These are phyloP conservation scores for Liodrosophila aerea DNA, from an alignment of 2,888 invertebrate genomes.

Conservation along the genomic window DNA sequence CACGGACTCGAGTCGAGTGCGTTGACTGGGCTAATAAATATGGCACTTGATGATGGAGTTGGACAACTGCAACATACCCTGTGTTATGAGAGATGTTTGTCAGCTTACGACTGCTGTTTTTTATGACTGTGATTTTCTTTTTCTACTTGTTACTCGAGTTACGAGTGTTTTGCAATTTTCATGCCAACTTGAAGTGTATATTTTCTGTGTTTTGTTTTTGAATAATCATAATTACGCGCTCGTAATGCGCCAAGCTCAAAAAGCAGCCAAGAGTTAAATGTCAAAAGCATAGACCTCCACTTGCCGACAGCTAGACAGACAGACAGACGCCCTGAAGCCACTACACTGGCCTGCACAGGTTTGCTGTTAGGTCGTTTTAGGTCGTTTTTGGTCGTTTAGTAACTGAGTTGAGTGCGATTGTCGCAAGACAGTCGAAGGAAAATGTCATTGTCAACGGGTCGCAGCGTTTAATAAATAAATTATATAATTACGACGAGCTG, in stretches of 20 bases:
- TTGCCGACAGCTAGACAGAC: conserved; percentile 4
- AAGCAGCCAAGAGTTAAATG: conserved; percentile 40
- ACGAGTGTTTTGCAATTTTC: conserved; percentile 39
- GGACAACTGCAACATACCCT: background rate
- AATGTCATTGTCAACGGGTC: conserved; percentile 65
- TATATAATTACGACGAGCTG: conserved; percentile 39
- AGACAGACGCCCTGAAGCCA: background rate
- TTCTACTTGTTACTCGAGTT: conserved; percentile 6
- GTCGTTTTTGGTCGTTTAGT: conserved; percentile 27
- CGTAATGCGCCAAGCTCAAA: conserved; percentile 27
- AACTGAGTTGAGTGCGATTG: conserved; percentile 39
- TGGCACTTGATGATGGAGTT: conserved; percentile 13
- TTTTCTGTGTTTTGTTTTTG: too few species aligned
- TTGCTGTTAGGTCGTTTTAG: too few species aligned
- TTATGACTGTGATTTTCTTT: conserved; percentile 7
- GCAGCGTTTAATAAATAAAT: conserved; percentile 55
- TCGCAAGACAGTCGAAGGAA: conserved; percentile 6
- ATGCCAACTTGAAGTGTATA: conserved; percentile 40
- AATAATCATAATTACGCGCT: conserved; percentile 40
- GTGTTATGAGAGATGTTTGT: too few species aligned
- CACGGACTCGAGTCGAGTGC: conserved; percentile 21
- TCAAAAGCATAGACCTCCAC: conserved; percentile 44
- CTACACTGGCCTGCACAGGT: background rate
- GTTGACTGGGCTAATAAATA: conserved; percentile 52
- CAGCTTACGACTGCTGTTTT: conserved; percentile 6